A percentile compares a stretch with the other conserved stretches of the same genome.
Conservation (phyloP, 1,140 invertebrate genomes). For the Belonocnema kinseyi region DNA sequence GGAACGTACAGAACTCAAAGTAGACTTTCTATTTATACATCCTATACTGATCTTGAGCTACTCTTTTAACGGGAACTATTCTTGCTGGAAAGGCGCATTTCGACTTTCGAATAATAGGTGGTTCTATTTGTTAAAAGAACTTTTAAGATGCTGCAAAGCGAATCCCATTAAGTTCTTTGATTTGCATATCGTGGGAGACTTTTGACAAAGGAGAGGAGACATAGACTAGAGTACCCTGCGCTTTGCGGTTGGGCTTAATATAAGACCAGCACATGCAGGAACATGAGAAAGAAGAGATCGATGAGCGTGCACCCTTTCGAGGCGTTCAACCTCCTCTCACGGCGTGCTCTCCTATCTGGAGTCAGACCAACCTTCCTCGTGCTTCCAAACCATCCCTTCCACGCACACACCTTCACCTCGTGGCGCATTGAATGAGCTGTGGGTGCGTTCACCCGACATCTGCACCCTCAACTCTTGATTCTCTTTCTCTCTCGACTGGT, state of each 20-base stretch:
- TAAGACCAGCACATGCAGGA: slow-evolving; percentile 11
- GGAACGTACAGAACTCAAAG: slow-evolving; percentile 1
- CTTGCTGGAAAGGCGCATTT: background rate
- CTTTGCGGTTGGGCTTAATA: background rate
- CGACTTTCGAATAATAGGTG: background rate
- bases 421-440: slow-evolving; percentile 39
- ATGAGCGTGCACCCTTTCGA: slow-evolving; percentile 41
- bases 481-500: background rate
- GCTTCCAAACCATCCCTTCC: background rate
- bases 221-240: background rate
- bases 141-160: background rate
- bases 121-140: background rate
- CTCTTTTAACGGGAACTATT: background rate
- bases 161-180: background rate
- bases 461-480: background rate
- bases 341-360: slow-evolving; percentile 1
- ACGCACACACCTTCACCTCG: slow-evolving; percentile 30
- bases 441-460: slow-evolving; percentile 50
- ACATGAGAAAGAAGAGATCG: slow-evolving; percentile 38
- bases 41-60: background rate
- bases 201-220: background rate
- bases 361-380: background rate
- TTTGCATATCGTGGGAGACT: background rate
- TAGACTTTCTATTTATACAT: slow-evolving; percentile 12
- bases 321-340: slow-evolving; percentile 36